Conservation (phyloP, 2,113 vertebrate genomes). For the Hepsetus odoe region DNA sequence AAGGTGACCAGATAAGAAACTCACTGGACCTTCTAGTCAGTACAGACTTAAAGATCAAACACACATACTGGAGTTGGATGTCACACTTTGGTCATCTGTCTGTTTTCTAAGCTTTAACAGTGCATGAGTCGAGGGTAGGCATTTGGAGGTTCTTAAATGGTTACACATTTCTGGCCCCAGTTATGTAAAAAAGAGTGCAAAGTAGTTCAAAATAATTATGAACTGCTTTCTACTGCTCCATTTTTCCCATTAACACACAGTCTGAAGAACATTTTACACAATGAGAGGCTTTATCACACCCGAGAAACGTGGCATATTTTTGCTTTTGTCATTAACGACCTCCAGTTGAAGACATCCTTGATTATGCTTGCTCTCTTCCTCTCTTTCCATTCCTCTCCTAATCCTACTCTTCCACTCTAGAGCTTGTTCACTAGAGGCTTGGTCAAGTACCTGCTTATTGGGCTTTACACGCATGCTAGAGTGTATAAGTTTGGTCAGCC, state of each 20-base stretch:
- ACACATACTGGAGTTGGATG: neutral
- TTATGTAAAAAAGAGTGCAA: neutral
- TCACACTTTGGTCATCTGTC: neutral
- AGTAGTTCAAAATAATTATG: too few species aligned
- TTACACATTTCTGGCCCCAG: neutral
- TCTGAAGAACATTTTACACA: too few species aligned
- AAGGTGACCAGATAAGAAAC: neutral
- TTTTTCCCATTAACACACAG: too few species aligned
- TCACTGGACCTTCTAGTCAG: neutral
- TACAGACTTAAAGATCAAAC: neutral
- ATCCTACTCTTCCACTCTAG: neutral
- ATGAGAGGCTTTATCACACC: too few species aligned
- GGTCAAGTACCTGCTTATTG: conserved; percentile 17
- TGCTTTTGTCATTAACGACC: too few species aligned
- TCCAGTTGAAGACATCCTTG: too few species aligned
- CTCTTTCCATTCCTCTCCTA: neutral
- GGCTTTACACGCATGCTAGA: conserved; percentile 18
- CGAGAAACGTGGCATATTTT: too few species aligned
- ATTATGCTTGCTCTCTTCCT: neutral
- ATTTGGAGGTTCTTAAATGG: neutral
- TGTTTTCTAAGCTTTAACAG: neutral
- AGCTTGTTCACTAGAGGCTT: conserved; percentile 10
- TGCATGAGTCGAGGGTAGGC: neutral
- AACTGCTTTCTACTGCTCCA: too few species aligned
- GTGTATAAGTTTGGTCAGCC: neutral